A percentile compares a stretch with the other conserved stretches of the same genome.
These are phyloP conservation scores for Blera fallax DNA, from an alignment of 2,888 invertebrate genomes.

Conservation along the genomic window DNA sequence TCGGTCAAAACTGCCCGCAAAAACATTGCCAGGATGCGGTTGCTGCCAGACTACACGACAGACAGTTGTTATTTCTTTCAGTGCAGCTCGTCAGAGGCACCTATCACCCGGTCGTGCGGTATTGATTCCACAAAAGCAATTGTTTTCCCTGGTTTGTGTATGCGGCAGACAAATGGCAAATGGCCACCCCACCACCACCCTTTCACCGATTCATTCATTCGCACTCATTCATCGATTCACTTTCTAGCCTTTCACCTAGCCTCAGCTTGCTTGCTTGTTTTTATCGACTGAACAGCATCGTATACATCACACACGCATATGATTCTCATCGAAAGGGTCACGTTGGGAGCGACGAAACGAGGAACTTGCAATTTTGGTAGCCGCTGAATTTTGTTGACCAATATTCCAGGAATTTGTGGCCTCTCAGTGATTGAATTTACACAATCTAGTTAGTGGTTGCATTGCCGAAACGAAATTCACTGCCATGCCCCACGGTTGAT, in stretches of 20 bases:
- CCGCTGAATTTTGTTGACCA: conserved; percentile 70
- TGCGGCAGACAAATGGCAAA: conserved; percentile 52
- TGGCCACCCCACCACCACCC: conserved; percentile 11
- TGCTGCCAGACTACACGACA: no score
- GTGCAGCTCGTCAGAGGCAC: neutral
- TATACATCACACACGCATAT: neutral
- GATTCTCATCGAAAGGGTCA: conserved; percentile 36
- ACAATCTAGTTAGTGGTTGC: conserved; percentile 72
- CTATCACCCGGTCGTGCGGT: conserved; percentile 20
- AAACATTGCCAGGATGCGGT: no score
- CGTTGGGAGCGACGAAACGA: conserved; percentile 21
- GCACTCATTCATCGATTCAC: conserved; percentile 69
- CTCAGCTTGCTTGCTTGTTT: neutral
- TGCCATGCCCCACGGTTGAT: neutral
- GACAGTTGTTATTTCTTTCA: neutral
- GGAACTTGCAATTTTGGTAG: conserved; percentile 52
- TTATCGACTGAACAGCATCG: neutral
- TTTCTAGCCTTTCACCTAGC: conserved; percentile 56
- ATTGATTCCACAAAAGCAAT: conserved; percentile 69
- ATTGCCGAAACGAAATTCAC: conserved; percentile 61
- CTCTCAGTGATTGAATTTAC: conserved; percentile 71
- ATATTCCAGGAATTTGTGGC: conserved; percentile 69
- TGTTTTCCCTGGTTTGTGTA: conserved; percentile 64
- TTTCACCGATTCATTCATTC: conserved; percentile 53
- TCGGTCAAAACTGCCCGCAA: no score